phyloP scores from a whole-genome alignment of 1,140 invertebrate species.

The Zeugodacus cucurbitae region DNA sequence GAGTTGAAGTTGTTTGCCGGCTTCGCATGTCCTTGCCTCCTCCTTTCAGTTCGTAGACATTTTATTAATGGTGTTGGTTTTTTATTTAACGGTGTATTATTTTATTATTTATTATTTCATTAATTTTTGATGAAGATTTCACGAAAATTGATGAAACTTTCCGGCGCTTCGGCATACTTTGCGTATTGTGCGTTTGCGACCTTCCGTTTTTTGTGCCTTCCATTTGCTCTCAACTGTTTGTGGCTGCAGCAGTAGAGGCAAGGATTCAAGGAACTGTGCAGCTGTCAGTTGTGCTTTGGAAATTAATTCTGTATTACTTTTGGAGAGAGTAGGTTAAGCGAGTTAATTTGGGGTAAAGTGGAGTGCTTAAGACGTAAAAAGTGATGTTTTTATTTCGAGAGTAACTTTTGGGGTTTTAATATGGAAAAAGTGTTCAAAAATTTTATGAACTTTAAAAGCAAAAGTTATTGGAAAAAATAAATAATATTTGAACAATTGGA shows the following conservation, averaged over 20 bases:
- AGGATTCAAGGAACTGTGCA: not conserved
- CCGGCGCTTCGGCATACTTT: not conserved
- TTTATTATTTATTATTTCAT: conserved; percentile 63
- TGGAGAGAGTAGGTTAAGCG: not conserved
- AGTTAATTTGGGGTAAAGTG: not conserved
- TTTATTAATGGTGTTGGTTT: conserved; percentile 66
- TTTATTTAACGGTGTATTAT: conserved; percentile 66
- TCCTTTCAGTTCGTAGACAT: conserved; percentile 46
- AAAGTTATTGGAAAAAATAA: not conserved
- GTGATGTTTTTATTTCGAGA: not conserved
- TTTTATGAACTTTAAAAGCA: not conserved
- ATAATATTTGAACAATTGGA: not conserved
- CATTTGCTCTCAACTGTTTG: not conserved
- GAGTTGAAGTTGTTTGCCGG: no score
- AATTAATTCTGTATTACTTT: conserved; percentile 3
- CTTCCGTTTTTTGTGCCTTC: not conserved
- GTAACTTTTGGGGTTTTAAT: not conserved
- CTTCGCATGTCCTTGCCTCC: no score
- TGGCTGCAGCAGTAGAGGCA: not conserved
- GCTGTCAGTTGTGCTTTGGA: not conserved
- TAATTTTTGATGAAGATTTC: conserved; percentile 33
- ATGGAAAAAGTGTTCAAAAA: not conserved
- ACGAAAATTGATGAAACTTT: conserved; percentile 13
- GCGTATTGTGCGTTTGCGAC: not conserved
- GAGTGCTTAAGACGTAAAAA: not conserved